Percentiles rank a stretch among this genome's conserved stretches.
phyloP scores from a whole-genome alignment of 2,113 vertebrate species.

The Engystomops pustulosus region DNA sequence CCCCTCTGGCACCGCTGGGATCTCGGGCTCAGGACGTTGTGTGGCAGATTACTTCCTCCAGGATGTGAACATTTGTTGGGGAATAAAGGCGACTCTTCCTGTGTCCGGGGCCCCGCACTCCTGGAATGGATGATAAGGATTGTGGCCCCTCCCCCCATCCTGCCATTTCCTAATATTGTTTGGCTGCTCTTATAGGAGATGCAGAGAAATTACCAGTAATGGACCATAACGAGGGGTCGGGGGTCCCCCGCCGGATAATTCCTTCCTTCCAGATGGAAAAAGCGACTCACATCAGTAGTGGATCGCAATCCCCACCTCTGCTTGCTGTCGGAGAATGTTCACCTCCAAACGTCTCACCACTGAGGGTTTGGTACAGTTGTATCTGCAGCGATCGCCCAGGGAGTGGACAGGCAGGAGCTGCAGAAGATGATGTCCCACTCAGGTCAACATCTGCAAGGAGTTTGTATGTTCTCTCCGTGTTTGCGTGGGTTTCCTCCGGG shows the following conservation, averaged over 20 bases:
- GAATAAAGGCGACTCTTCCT: constrained; percentile 23
- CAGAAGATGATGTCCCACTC: too few species aligned
- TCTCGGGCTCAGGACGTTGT: too few species aligned
- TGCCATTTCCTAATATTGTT: constrained; percentile 18
- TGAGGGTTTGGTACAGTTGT: neutral
- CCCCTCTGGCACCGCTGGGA: too few species aligned
- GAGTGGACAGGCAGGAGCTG: too few species aligned
- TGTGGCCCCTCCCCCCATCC: neutral
- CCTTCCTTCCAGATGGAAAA: neutral
- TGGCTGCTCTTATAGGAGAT: neutral
- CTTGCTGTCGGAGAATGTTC: neutral
- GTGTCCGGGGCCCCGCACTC: neutral
- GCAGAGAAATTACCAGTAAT: neutral
- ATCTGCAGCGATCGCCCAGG: too few species aligned
- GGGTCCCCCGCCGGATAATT: neutral
- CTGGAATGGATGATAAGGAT: neutral
- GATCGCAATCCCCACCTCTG: neutral
- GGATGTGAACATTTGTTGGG: constrained; percentile 19
- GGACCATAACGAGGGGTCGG: neutral
- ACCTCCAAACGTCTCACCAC: too few species aligned
- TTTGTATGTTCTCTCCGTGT: too few species aligned
- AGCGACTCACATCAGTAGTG: neutral
- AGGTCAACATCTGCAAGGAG: too few species aligned
- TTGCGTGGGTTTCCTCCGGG: too few species aligned
- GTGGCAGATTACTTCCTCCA: too few species aligned